phyloP scores from a whole-genome alignment of 2,113 vertebrate genomes.

The Barnardius zonarius region DNA sequence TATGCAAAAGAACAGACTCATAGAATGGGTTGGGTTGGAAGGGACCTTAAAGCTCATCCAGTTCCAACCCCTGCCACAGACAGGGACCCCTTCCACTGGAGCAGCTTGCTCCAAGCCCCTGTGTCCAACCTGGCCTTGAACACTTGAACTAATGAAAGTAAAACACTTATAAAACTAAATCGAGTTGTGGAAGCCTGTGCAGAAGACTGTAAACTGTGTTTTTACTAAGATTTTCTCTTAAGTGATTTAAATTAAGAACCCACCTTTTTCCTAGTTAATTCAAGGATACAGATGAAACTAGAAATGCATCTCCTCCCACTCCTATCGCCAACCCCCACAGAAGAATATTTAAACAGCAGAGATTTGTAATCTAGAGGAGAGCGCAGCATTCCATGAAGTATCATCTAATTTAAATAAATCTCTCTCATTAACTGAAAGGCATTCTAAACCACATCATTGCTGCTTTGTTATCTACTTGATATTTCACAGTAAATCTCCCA shows the following conservation, averaged over 20 bases:
- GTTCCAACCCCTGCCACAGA: neutral
- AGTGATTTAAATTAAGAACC: constrained; percentile 27
- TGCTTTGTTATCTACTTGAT: neutral
- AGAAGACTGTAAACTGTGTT: neutral
- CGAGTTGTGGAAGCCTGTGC: neutral
- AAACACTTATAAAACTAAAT: neutral
- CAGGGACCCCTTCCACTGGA: neutral
- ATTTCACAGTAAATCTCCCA: neutral
- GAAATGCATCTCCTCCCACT: constrained; percentile 46
- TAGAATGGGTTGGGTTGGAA: neutral
- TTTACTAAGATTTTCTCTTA: neutral
- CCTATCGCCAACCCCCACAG: neutral
- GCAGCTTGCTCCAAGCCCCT: neutral
- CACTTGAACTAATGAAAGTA: neutral
- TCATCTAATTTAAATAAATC: constrained; percentile 10
- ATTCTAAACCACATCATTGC: neutral
- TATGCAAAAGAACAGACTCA: neutral
- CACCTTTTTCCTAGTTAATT: constrained; percentile 39
- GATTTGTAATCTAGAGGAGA: constrained; percentile 45
- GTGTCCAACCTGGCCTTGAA: too few relatives aligned
- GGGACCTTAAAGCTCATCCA: neutral
- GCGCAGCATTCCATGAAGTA: constrained; percentile 13
- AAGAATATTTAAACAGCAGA: constrained; percentile 44
- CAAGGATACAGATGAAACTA: constrained; percentile 48
- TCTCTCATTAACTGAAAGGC: neutral